Percentiles rank a stretch among this genome's conserved stretches.
Conservation (phyloP, 2,113 vertebrate genomes). For the Carassius carassius region DNA sequence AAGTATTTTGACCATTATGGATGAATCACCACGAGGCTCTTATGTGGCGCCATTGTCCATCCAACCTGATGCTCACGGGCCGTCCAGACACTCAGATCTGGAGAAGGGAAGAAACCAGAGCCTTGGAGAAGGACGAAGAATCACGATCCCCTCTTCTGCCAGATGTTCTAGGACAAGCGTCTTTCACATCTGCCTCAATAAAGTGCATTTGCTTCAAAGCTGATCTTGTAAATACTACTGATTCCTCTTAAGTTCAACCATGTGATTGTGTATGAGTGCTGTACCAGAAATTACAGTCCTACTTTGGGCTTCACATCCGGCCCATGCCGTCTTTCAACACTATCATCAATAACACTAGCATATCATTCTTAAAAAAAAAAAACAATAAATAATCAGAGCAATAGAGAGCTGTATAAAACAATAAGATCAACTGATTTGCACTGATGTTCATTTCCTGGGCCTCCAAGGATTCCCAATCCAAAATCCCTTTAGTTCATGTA, state of each 20-base stretch:
- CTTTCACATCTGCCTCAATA: conserved; percentile 60
- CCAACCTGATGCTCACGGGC: neutral
- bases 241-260: conserved; percentile 32
- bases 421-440: conserved; percentile 45
- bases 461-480: neutral
- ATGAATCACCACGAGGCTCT: conserved; percentile 37
- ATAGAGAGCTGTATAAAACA: conserved; percentile 62
- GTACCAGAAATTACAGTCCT: conserved; percentile 9
- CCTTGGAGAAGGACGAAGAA: neutral
- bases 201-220: conserved; percentile 73
- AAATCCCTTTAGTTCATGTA: conserved; percentile 18
- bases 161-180: conserved; percentile 2
- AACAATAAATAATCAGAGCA: conserved; percentile 74
- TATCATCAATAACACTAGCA: conserved; percentile 46
- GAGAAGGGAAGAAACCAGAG: conserved; percentile 10
- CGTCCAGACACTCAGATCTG: conserved; percentile 7
- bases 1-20: conserved; percentile 64
- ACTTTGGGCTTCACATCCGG: neutral
- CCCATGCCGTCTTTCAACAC: conserved; percentile 43
- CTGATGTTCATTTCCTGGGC: conserved; percentile 41
- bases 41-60: neutral
- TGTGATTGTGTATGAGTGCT: neutral
- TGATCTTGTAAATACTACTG: conserved; percentile 50
- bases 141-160: neutral
- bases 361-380: conserved; percentile 58